Evolutionary conservation across 2,888 invertebrate species (phyloP), one percentile per base, ranked within the genome.

Genomic region (Polymixis flavicincta): DNA sequence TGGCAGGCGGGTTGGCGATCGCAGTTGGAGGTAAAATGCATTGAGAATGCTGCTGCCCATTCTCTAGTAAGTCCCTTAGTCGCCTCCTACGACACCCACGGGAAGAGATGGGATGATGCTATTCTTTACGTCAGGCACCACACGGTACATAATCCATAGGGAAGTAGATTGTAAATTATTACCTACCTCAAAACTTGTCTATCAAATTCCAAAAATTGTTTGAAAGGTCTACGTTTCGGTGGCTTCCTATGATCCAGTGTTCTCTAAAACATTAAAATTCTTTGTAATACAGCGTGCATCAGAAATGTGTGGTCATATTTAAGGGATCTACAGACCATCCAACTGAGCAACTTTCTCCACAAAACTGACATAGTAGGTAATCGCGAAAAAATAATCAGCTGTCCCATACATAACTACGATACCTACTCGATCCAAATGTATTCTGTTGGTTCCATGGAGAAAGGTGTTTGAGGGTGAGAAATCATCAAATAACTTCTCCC

Each of bases 121-220:
- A n/a, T n/a, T n/a, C n/a, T n/a, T n/a, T n/a, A n/a, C n/a, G n/a
- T n/a, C n/a, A n/a, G n/a, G n/a, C n/a, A n/a, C n/a, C n/a, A n/a
- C n/a, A n/a, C n/a, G n/a, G n/a, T n/a, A n/a, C 19, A 50, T 14
- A 13, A 22, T 7, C 28, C 22, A n/a, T 17, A 60, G 11, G 6
- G 13, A 32, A 17, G 28, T 19, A n/a, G 19, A 32, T 48, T 42
- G 69, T 45, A 2, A 48, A 65, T 52, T 8, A 7, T 14, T 45
- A 66, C 82, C 71, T 92, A 96, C 96, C 90, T 97, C 88, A 93
- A 94, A 52, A 97, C 97, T 91, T 98, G 97, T 88, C 98, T 97
- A 93, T 99, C 99, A 90, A 98, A 98, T 87, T 98, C 98, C 77
- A 99, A 94, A 94, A 99, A 99, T 90, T 99, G 98, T 60, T 97